Percentiles rank a stretch among this genome's conserved stretches.
Conservation (phyloP, 2,888 invertebrate genomes). For the Fragum whitleyi region DNA sequence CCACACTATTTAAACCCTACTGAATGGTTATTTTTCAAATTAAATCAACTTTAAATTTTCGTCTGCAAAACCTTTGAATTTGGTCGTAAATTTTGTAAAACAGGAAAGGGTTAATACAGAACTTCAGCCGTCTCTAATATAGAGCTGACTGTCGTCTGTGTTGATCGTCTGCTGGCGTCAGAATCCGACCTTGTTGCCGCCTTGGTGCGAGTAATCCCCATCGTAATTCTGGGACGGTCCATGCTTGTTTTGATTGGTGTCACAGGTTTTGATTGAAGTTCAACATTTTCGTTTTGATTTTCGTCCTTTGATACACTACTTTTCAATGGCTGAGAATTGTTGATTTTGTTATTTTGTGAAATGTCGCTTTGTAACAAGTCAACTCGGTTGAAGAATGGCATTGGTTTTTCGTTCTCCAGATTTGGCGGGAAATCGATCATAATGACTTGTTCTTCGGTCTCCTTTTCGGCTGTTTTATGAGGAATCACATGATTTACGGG, state of each 20-base stretch:
- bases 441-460: constrained; percentile 38
- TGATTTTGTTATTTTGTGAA: not conserved
- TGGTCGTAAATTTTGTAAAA: no score
- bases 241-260: not conserved
- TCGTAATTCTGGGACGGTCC: constrained; percentile 15
- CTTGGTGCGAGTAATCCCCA: not conserved
- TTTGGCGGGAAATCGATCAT: constrained; percentile 60
- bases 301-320: no score
- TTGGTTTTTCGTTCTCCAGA: constrained; percentile 28
- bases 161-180: constrained; percentile 16
- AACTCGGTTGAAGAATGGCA: not conserved
- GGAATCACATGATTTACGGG: not conserved
- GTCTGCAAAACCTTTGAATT: no score
- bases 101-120: constrained; percentile 22
- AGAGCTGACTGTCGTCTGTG: constrained; percentile 18
- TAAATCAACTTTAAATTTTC: no score
- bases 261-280: not conserved
- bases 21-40: no score
- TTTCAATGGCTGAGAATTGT: not conserved
- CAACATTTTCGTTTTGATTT: not conserved
- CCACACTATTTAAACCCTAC: no score
- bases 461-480: not conserved
- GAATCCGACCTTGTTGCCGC: constrained; percentile 3
- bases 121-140: constrained; percentile 24
- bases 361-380: not conserved